phyloP scores from a whole-genome alignment of 2,797 vertebrate species.

The Babyrousa celebensis region DNA sequence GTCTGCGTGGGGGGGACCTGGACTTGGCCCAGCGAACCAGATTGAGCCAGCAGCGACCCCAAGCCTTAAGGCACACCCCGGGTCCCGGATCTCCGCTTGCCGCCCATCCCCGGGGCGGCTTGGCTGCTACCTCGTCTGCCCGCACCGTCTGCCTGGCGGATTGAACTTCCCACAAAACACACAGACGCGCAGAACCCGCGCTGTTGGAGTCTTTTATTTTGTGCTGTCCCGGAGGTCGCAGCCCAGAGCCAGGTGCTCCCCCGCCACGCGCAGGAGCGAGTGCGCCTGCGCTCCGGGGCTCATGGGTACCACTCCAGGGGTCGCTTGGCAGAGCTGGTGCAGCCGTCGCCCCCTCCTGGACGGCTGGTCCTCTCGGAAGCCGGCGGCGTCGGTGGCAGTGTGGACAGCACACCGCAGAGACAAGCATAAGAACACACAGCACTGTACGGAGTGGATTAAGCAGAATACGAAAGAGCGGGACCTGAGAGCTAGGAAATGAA shows the following conservation, averaged over 20 bases:
- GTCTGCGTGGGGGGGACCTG: not conserved
- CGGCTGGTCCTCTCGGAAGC: conserved; percentile 51
- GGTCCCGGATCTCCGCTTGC: not conserved
- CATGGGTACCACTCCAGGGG: conserved; percentile 62
- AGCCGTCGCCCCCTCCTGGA: conserved; percentile 41
- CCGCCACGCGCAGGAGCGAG: conserved; percentile 5
- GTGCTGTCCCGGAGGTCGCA: conserved; percentile 59
- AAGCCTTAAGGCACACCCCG: not conserved
- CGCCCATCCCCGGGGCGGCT: not conserved
- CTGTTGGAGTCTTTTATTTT: conserved; percentile 91
- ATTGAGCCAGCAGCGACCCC: not conserved
- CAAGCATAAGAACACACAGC: conserved; percentile 77
- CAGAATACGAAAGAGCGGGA: conserved; percentile 84
- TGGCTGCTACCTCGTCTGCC: conserved; percentile 2
- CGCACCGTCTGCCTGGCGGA: not conserved
- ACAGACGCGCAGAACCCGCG: conserved; percentile 77
- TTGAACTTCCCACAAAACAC: conserved; percentile 82
- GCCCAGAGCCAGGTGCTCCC: conserved; percentile 64
- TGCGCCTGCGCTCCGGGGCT: conserved; percentile 68
- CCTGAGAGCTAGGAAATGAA: conserved; percentile 67
- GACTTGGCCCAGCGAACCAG: not conserved
- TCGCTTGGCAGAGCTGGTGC: conserved; percentile 58
- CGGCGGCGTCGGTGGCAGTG: conserved; percentile 71
- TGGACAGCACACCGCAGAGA: conserved; percentile 92
- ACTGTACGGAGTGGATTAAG: conserved; percentile 79